Base-by-base conservation (phyloP, 2,888 invertebrate genomes). In the Tholera decimalis region DNA sequence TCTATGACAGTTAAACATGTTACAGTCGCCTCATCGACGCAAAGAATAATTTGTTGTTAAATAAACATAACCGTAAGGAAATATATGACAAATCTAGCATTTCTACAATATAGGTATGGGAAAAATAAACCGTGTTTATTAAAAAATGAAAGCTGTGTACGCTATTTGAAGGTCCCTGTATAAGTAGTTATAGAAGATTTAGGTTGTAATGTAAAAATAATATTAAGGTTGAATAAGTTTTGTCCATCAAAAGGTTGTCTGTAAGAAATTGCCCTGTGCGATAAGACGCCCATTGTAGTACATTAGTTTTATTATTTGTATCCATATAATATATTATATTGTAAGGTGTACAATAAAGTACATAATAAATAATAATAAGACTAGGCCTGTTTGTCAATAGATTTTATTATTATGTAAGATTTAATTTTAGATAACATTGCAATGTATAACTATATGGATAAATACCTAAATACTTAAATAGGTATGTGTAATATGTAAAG, bases 141-240 rank as follows among this genome's bases (percentile, higher is more conserved):
- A 24, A 62, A 66, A 47, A 66, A 66, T 9, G 37, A 20, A 71
- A 66, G 50, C 43, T 62, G 46, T 54, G 62, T 54, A 2, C 3
- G 0, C 3, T 66, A 2, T 71, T 24, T 55, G n/a, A 54, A 26
- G 62, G 66, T 33, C 73, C 55, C 5, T 73, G 35, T 37, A 56
- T 1, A n/a, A n/a, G n/a, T n/a, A n/a, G 50, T 73, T 13, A 1
- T 46, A 0, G 47, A 61, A 50, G 55, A 68, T 47, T 26, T 43
- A 33, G 57, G 53, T 30, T 28, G 30, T 50, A 73, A 73, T 35
- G 46, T 46, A 66, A 71, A 41, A 61, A 61, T 47, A 50, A 44
- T 13, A n/a, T n/a, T n/a, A 59, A 59, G 26, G 28, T 37, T 28
- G 37, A 57, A 13, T 13, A n/a, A n/a, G n/a, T n/a, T n/a, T n/a